A percentile compares a stretch with the other conserved stretches of the same genome.
Conservation (phyloP, 2,888 invertebrate species). For the Drosophila emarginata region DNA sequence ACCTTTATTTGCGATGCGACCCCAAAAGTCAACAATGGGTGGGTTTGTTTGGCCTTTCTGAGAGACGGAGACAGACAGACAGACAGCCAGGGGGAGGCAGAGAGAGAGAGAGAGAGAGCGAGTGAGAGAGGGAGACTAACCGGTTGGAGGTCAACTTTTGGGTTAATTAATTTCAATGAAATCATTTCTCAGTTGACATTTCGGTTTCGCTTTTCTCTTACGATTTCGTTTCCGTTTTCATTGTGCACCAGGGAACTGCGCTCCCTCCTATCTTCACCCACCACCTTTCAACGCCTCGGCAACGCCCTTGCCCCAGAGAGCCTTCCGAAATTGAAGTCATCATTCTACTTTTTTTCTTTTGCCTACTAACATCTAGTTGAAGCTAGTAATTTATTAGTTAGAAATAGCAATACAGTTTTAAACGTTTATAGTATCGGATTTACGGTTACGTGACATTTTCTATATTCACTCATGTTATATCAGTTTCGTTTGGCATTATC, state of each 20-base stretch:
- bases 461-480: too few relatives aligned
- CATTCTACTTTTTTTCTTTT: too few relatives aligned
- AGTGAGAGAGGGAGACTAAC: background rate
- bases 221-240: constrained; percentile 5
- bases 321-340: background rate
- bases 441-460: too few relatives aligned
- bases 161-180: constrained; percentile 75
- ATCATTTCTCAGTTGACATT: constrained; percentile 51
- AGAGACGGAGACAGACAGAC: background rate
- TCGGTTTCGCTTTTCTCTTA: constrained; percentile 10
- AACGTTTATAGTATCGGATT: too few relatives aligned
- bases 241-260: constrained; percentile 12
- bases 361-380: too few relatives aligned
- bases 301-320: background rate
- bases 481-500: too few relatives aligned
- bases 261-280: background rate
- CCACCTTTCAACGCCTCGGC: background rate
- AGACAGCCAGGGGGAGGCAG: background rate
- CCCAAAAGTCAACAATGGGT: constrained; percentile 31
- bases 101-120: background rate
- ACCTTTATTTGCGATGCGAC: constrained; percentile 40
- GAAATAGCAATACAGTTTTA: too few relatives aligned
- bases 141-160: constrained; percentile 55
- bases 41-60: constrained; percentile 45
- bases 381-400: too few relatives aligned